Evolutionary conservation across 2,113 vertebrate species (phyloP), one percentile per base, ranked within the genome.

Genomic region (Castor canadensis): DNA sequence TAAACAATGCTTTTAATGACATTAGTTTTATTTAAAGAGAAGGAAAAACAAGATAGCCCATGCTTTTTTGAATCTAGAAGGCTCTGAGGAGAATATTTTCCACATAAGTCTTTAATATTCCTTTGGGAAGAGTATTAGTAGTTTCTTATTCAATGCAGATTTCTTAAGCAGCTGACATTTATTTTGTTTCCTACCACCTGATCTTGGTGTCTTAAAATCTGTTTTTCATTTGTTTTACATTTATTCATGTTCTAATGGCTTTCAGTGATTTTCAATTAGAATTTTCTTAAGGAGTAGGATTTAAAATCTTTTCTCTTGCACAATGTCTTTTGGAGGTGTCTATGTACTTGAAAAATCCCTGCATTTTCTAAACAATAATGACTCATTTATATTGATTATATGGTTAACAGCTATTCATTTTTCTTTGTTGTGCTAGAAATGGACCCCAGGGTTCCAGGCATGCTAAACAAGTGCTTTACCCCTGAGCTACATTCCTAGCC

Each of bases 121-220:
- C 82, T 95, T 95, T 97, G 97, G 81, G 83, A 96, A 96, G 84
- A 91, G 64, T 96, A 96, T 97, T 96, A 96, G 96, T 97, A 84
- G 49, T 95, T 96, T 93, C 67, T 97, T 95, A 97, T 93, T 97
- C 94, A 96, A 93, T 96, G 97, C 86, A 96, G 96, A 96, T 97
- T 97, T 97, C 97, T 95, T 96, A 96, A 97, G 97, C 94, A 97
- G 96, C 97, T 98, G 97, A 98, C 97, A 97, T 97, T 98, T 98
- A 97, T 98, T 97, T 96, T 97, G 93, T 97, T 96, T 95, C 95
- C 91, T 67, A 97, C 92, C 88, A 95, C 96, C 97, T 97, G 97
- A 96, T 97, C 96, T 96, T 95, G 72, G 76, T 95, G 95, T 56
- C 93, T 97, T 92, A 96, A 97, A 97, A 96, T 95, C 97, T 96